Conservation (phyloP, 2,888 invertebrate species). For the Malacosoma neustria region DNA sequence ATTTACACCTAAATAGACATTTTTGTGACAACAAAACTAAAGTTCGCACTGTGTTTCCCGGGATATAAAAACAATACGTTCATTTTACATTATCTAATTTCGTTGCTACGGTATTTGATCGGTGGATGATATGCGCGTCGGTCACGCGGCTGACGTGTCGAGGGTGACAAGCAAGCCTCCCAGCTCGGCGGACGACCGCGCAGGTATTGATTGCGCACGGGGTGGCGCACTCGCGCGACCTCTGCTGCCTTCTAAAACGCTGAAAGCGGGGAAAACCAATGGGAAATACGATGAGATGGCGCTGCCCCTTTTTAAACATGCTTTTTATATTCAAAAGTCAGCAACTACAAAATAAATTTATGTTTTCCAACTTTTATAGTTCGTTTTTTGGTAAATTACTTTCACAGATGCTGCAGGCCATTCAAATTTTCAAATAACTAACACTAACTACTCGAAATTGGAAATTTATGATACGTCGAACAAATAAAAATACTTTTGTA, state of each 20-base stretch:
- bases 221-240: conserved; percentile 30
- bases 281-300: conserved; percentile 46
- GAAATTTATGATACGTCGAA: too few species aligned
- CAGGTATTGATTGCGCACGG: conserved; percentile 61
- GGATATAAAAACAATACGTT: too few species aligned
- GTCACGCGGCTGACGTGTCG: conserved; percentile 44
- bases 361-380: too few species aligned
- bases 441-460: too few species aligned
- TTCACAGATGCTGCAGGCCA: too few species aligned
- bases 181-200: conserved; percentile 33
- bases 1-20: conserved; percentile 21
- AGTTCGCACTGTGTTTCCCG: background rate
- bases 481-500: too few species aligned
- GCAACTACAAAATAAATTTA: too few species aligned
- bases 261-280: conserved; percentile 40
- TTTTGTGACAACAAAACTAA: too few species aligned
- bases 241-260: conserved; percentile 37
- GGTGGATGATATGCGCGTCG: conserved; percentile 26
- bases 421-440: too few species aligned
- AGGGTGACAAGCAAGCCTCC: conserved; percentile 48
- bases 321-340: too few species aligned
- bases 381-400: too few species aligned
- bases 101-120: conserved; percentile 20
- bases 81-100: conserved; percentile 7
- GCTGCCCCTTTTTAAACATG: conserved; percentile 24